phyloP scores from a whole-genome alignment of 2,797 vertebrate genomes.

The Miopithecus talapoin region DNA sequence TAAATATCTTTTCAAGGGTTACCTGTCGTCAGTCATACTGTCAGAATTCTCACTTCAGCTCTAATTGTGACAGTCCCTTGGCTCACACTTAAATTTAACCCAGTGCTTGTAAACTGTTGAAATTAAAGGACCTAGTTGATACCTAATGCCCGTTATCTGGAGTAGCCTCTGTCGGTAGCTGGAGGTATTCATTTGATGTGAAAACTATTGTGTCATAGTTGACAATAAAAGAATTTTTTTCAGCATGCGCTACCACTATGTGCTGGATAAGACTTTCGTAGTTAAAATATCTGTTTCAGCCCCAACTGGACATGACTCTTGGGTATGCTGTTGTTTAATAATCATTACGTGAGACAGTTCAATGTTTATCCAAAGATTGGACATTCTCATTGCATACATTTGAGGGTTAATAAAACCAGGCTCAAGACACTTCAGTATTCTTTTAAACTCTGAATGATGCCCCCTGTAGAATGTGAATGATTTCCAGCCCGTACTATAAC shows the following conservation, averaged over 20 bases:
- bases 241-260: background rate
- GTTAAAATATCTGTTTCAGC: background rate
- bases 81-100: background rate
- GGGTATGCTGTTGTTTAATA: background rate
- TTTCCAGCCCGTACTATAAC: accelerated
- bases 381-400: background rate
- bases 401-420: background rate
- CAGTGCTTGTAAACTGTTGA: background rate
- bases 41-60: background rate
- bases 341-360: background rate
- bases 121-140: background rate
- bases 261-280: background rate
- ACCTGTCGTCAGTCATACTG: background rate
- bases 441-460: background rate
- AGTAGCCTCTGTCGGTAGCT: background rate
- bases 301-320: background rate
- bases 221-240: background rate
- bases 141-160: accelerated
- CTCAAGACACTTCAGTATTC: background rate
- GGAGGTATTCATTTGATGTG: background rate
- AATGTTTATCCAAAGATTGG: background rate
- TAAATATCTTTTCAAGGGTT: background rate
- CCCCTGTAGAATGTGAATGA: background rate
- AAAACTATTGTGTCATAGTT: background rate
- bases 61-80: background rate